These are phyloP conservation scores for Brevipalpus yothersi DNA, from an alignment of 1,140 invertebrate genomes.

Conservation along the genomic window DNA sequence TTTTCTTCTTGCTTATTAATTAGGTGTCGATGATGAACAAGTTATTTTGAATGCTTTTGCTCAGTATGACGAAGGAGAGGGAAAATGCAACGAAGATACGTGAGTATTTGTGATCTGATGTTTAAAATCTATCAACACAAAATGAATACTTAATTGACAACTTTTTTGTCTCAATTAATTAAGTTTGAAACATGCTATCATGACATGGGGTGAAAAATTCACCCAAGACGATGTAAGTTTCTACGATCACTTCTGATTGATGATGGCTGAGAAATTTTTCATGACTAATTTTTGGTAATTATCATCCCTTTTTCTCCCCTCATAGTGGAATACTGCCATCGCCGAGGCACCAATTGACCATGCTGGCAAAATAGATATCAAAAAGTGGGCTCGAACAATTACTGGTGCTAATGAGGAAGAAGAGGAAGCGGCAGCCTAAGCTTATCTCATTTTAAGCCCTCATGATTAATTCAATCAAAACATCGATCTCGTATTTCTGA, in stretches of 20 bases:
- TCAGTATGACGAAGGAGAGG: slow-evolving; percentile 57
- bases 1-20: not conserved
- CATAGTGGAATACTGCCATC: slow-evolving; percentile 60
- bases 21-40: slow-evolving; percentile 66
- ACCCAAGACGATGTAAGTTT: slow-evolving; percentile 21
- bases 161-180: slow-evolving; percentile 9
- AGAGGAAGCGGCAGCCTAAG: slow-evolving; percentile 13
- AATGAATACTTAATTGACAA: not conserved
- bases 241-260: not conserved
- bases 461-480: no score
- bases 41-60: slow-evolving; percentile 81
- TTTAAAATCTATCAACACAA: not conserved
- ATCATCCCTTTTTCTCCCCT: not conserved
- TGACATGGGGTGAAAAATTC: slow-evolving; percentile 26
- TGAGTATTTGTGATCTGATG: slow-evolving; percentile 16
- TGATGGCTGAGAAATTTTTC: not conserved
- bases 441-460: no score
- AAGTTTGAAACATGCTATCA: slow-evolving; percentile 24
- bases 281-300: not conserved
- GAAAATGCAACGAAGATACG: slow-evolving; percentile 24
- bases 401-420: slow-evolving; percentile 45
- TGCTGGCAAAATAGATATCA: slow-evolving; percentile 73
- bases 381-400: slow-evolving; percentile 63
- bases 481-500: no score
- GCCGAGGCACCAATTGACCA: slow-evolving; percentile 85